Evolutionary conservation across 2,113 vertebrate species (phyloP).

Genomic region (Euleptes europaea): DNA sequence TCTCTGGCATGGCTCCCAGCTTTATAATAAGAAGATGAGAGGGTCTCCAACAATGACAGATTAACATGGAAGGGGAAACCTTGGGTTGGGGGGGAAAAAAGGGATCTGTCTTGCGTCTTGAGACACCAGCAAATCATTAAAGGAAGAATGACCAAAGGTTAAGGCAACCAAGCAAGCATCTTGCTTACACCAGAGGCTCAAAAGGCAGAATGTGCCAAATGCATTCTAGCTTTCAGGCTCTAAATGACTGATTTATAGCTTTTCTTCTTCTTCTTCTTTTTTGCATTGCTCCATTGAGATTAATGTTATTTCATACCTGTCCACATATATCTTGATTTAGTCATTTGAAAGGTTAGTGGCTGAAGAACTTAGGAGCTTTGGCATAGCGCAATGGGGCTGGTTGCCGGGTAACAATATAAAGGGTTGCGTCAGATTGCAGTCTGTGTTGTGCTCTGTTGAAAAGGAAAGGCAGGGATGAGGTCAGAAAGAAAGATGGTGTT

Average conservation of each 20-base stretch:
- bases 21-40: neutral
- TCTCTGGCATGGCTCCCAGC: neutral
- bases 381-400: constrained; percentile 44
- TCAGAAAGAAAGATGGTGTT: constrained; percentile 25
- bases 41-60: neutral
- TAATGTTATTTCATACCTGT: constrained; percentile 26
- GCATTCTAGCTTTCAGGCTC: neutral
- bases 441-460: constrained; percentile 33
- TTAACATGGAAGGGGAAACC: neutral
- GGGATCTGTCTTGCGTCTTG: neutral
- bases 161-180: neutral
- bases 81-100: neutral
- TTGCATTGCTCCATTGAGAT: neutral
- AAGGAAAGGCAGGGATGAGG: neutral
- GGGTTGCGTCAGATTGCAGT: neutral
- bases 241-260: neutral
- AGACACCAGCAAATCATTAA: neutral
- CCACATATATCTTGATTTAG: constrained; percentile 29
- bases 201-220: neutral
- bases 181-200: neutral
- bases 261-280: neutral
- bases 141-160: neutral
- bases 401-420: constrained; percentile 64
- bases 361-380: constrained; percentile 46
- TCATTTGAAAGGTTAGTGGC: constrained; percentile 56